phyloP scores from a whole-genome alignment of 2,888 invertebrate species.

The Lamellibrachia satsuma region DNA sequence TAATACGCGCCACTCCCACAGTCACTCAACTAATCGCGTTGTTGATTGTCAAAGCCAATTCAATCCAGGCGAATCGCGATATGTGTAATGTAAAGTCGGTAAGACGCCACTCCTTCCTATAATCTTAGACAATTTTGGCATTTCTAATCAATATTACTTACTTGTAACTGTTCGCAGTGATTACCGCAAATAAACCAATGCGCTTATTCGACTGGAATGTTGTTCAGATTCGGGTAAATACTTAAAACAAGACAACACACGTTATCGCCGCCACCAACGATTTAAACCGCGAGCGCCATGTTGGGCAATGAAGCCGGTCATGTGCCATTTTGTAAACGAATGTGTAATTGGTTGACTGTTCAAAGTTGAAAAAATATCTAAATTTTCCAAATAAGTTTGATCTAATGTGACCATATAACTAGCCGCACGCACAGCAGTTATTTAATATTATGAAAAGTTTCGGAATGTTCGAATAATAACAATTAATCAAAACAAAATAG shows the following conservation, averaged over 20 bases:
- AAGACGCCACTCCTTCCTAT: not conserved
- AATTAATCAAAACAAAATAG: slow-evolving; percentile 4
- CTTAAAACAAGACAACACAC: not conserved
- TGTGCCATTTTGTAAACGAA: not conserved
- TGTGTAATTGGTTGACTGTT: slow-evolving; percentile 9
- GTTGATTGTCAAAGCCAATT: not conserved
- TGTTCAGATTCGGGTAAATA: not conserved
- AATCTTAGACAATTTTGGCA: not conserved
- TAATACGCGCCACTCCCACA: not conserved
- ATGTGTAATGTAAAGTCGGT: not conserved
- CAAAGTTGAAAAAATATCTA: not conserved
- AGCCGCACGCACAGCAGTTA: not conserved
- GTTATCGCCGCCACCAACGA: not conserved
- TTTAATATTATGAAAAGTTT: not conserved
- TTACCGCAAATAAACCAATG: slow-evolving; percentile 12
- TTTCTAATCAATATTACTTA: not conserved
- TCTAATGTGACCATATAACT: not conserved
- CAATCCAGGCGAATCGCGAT: not conserved
- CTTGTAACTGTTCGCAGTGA: not conserved
- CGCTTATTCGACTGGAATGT: not conserved
- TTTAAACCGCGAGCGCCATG: slow-evolving; percentile 13
- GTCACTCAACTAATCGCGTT: not conserved
- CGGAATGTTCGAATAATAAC: not conserved
- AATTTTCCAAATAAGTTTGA: not conserved
- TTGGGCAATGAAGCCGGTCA: slow-evolving; percentile 11